These are phyloP conservation scores for Petrocephalus microphthalmus DNA, from an alignment of 2,113 vertebrate genomes.

Conservation along the genomic window DNA sequence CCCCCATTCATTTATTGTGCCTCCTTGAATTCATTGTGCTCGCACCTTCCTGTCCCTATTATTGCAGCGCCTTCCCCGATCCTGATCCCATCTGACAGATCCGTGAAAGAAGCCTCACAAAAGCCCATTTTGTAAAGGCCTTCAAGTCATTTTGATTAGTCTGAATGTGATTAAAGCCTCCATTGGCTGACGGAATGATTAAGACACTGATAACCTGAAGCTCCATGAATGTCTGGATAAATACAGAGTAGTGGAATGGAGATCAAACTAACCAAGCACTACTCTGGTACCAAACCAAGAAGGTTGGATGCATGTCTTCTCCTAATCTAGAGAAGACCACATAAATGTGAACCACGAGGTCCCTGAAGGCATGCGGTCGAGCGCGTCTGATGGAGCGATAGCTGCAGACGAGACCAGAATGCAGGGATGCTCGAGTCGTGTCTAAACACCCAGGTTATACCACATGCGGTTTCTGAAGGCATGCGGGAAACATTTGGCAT, in stretches of 20 bases:
- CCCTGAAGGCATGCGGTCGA: background rate
- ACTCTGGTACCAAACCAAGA: background rate
- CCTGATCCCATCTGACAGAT: background rate
- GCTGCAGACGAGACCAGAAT: background rate
- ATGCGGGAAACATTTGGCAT: background rate
- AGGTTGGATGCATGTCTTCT: background rate
- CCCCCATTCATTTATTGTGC: background rate
- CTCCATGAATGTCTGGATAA: background rate
- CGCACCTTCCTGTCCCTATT: background rate
- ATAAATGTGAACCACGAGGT: background rate
- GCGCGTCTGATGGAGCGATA: background rate
- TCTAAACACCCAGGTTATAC: background rate
- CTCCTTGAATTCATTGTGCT: background rate
- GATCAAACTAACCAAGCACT: background rate
- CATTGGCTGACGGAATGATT: background rate
- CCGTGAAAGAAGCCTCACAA: background rate
- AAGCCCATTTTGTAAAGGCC: background rate
- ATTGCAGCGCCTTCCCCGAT: background rate
- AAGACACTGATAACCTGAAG: background rate
- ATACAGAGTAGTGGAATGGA: background rate
- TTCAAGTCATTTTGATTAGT: conserved; percentile 1
- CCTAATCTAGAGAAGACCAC: background rate
- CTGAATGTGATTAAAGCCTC: background rate
- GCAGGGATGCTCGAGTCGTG: background rate
- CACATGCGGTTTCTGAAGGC: background rate